Base-by-base conservation (phyloP, 2,797 vertebrate species). In the Leucoraja ocellata region DNA sequence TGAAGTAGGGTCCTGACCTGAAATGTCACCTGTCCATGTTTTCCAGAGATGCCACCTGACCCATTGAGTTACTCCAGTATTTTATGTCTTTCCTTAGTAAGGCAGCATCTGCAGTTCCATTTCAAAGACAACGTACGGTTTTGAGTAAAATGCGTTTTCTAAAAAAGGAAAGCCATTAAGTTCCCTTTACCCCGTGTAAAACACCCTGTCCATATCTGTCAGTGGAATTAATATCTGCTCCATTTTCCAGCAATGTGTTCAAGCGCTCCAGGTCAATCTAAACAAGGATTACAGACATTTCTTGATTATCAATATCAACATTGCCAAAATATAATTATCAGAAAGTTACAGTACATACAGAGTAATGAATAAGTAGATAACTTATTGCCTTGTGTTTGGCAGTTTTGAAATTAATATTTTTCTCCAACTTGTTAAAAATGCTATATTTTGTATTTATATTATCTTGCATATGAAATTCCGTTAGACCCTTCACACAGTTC, bases 151-250 rank as follows among this genome's bases (percentile, higher is more conserved):
- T 5, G 88, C 88, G 73, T 23, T 54, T 94, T 94, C 90, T 74
- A 46, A 76, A 76, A n/a, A 23, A 76, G 76, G 14, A 25, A n/a
- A 13, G 23, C 14, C 28, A 92, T 76, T 5, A 58, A 18, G 63
- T 65, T 68, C 84, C n/a, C 84, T 28, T 92, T 92, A 96, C 95
- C 95, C 95, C 95, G 68, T 96, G 96, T 91, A 96, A 94, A 58
- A 94, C 95, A 0, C 95, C 95, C 93, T 96, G 96, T 79, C 96
- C 96, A 11, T 95, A 95, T 93, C 94, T 95, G 94, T 96, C 96
- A 7, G 93, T 68, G 14, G 95, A 93, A 93, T 96, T 95, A n/a
- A 95, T 94, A 94, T 95, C 94, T 4, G 95, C 95, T 23, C 95
- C 96, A 8, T 94, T 86, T n/a, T 84, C 90, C n/a, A 96, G 94